Percentiles rank a stretch among this genome's conserved stretches.
Evolutionary conservation across 2,888 invertebrate species (phyloP).

Genomic region (Hedychridium roseum): DNA sequence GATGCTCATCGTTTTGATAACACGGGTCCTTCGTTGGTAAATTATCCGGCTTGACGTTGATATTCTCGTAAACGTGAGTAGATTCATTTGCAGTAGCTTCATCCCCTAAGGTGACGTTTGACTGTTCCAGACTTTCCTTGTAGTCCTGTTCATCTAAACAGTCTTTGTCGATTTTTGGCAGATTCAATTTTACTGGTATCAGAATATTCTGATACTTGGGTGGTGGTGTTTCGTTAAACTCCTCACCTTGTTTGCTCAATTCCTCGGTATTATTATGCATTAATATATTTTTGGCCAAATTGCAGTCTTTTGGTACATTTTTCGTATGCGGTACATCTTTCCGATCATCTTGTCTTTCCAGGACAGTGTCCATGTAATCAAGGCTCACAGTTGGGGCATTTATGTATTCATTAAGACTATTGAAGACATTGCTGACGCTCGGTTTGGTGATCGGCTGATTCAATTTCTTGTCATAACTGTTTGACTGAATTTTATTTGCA

Average conservation of each 20-base stretch:
- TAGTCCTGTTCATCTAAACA: too few relatives aligned
- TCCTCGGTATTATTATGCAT: slow-evolving; percentile 5
- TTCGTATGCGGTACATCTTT: slow-evolving; percentile 8
- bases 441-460: slow-evolving; percentile 62
- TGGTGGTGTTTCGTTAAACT: slow-evolving; percentile 23
- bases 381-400: slow-evolving; percentile 61
- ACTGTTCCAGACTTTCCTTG: too few relatives aligned
- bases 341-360: slow-evolving; percentile 19
- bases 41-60: too few relatives aligned
- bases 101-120: too few relatives aligned
- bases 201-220: slow-evolving; percentile 52
- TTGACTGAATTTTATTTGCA: slow-evolving; percentile 42
- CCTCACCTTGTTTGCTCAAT: slow-evolving; percentile 2
- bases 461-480: slow-evolving; percentile 54
- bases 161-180: too few relatives aligned
- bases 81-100: too few relatives aligned
- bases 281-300: not conserved
- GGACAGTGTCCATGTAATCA: slow-evolving; percentile 27
- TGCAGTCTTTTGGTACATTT: slow-evolving; percentile 9
- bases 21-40: too few relatives aligned
- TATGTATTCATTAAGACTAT: slow-evolving; percentile 71
- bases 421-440: slow-evolving; percentile 72
- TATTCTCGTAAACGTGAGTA: too few relatives aligned
- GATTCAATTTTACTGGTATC: slow-evolving; percentile 43
- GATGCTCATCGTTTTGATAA: too few relatives aligned